Conservation (phyloP, 1,140 invertebrate genomes). For the Cephus cinctus region DNA sequence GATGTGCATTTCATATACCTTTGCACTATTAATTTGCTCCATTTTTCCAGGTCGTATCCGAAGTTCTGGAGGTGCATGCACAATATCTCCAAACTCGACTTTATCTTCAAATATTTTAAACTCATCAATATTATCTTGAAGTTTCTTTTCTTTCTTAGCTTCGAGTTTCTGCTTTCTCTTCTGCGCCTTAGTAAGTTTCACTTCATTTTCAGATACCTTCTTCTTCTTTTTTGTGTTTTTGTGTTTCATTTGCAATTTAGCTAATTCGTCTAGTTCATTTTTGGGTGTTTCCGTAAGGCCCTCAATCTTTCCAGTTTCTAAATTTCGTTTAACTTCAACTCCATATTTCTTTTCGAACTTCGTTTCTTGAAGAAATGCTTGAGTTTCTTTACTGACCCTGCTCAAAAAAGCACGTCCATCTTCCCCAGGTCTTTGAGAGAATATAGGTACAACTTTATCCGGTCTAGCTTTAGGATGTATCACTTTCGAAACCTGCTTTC, state of each 20-base stretch:
- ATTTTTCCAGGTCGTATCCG: conserved; percentile 53
- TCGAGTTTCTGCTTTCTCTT: conserved; percentile 49
- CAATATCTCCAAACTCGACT: conserved; percentile 67
- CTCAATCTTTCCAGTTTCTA: conserved; percentile 52
- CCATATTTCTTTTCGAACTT: conserved; percentile 60
- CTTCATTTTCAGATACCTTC: conserved; percentile 30
- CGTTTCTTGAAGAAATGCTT: conserved; percentile 55
- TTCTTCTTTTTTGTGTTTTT: conserved; percentile 44
- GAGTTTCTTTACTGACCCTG: conserved; percentile 55
- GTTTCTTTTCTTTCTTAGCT: conserved; percentile 51
- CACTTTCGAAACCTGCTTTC: conserved; percentile 12
- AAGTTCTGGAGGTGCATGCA: conserved; percentile 64
- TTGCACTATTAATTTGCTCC: conserved; percentile 36
- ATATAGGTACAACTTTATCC: conserved; percentile 53
- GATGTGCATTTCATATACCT: conserved; percentile 41
- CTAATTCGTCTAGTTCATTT: conserved; percentile 53
- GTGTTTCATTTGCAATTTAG: conserved; percentile 45
- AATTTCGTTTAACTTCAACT: conserved; percentile 56
- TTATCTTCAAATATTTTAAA: conserved; percentile 54
- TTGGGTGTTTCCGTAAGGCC: conserved; percentile 50
- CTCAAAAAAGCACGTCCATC: conserved; percentile 49
- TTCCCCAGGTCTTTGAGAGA: conserved; percentile 55
- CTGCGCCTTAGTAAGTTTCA: conserved; percentile 50
- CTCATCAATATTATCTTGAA: conserved; percentile 41
- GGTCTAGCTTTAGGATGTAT: conserved; percentile 42